These are phyloP conservation scores for Nebria brevicollis DNA, from an alignment of 2,888 invertebrate genomes.

Conservation along the genomic window DNA sequence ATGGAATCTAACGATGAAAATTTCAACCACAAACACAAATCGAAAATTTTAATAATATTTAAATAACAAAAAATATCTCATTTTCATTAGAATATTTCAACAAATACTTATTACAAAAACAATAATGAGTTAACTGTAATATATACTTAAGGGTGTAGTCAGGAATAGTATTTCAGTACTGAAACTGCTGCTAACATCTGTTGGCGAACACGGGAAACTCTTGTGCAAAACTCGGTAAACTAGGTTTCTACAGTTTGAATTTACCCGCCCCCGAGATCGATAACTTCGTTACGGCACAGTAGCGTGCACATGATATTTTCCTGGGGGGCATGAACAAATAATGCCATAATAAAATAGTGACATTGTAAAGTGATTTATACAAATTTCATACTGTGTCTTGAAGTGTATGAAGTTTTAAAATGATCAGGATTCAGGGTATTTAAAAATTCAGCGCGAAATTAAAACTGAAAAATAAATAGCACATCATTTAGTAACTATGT, in stretches of 20 bases:
- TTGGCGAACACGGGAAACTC: conserved; percentile 30
- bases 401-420: too few species aligned
- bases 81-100: neutral
- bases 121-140: neutral
- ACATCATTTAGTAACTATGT: neutral
- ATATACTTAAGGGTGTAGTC: neutral
- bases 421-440: too few species aligned
- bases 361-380: too few species aligned
- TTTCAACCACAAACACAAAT: neutral
- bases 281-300: conserved; percentile 33
- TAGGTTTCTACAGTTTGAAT: conserved; percentile 34
- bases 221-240: conserved; percentile 34
- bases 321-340: neutral
- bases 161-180: neutral
- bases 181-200: conserved; percentile 33
- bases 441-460: neutral
- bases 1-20: neutral
- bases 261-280: conserved; percentile 30
- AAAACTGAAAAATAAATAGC: neutral
- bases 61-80: neutral
- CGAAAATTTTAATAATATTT: neutral
- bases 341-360: too few species aligned
- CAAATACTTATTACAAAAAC: neutral
- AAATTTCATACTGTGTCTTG: too few species aligned
- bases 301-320: conserved; percentile 7